Conservation (phyloP, 2,888 invertebrate genomes). For the Acronicta alni region DNA sequence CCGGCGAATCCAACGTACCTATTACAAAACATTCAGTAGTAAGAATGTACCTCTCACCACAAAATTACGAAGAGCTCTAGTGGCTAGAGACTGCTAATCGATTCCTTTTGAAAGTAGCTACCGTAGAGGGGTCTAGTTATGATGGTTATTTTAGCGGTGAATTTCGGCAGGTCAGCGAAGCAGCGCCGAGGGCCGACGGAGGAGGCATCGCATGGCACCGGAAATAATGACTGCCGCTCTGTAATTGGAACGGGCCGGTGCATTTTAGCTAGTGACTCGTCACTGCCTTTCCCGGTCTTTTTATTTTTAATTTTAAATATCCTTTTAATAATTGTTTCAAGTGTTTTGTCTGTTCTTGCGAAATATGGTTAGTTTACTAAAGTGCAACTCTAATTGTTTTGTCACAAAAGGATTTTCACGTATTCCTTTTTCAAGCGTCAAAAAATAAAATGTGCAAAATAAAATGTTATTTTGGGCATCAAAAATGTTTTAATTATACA, state of each 20-base stretch:
- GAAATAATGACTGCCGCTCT: constrained; percentile 87
- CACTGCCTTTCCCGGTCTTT: constrained; percentile 39
- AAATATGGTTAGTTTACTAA: constrained; percentile 1
- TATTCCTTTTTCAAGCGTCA: no score
- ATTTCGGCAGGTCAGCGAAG: constrained; percentile 80
- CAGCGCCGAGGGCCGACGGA: constrained; percentile 69
- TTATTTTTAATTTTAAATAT: constrained; percentile 32
- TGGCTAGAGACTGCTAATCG: constrained; percentile 10
- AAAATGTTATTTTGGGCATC: no score
- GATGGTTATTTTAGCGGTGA: constrained; percentile 67
- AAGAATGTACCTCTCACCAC: constrained; percentile 59
- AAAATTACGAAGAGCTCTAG: constrained; percentile 51
- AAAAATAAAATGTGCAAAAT: no score
- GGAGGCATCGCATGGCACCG: constrained; percentile 79
- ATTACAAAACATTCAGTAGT: constrained; percentile 67
- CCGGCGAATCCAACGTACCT: constrained; percentile 61
- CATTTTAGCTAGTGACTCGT: constrained; percentile 62
- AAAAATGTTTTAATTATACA: no score
- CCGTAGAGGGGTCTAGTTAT: constrained; percentile 55
- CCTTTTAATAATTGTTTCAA: constrained; percentile 35
- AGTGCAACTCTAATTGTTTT: not conserved
- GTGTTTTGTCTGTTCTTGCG: constrained; percentile 11
- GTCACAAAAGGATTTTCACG: no score
- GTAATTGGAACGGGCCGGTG: constrained; percentile 83
- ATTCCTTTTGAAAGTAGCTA: constrained; percentile 24